These are phyloP conservation scores for Amphipyra berbera DNA, from an alignment of 2,888 invertebrate species.

Conservation along the genomic window DNA sequence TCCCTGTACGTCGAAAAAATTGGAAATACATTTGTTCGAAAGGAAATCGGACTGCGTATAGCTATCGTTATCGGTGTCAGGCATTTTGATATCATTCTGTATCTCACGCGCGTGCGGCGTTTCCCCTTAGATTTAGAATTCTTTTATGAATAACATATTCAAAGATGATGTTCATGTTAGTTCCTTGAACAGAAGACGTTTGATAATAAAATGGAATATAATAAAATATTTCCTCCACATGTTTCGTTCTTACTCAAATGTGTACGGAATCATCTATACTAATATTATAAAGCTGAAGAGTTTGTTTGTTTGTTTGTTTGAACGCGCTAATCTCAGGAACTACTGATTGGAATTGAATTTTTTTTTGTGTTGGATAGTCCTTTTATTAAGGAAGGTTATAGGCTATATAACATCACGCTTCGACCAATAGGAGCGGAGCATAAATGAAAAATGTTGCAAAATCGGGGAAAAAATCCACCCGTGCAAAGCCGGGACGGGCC, in stretches of 20 bases:
- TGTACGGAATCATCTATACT: background rate
- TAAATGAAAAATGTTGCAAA: too few species aligned
- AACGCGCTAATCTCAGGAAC: too few species aligned
- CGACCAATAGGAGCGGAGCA: too few species aligned
- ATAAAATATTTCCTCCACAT: slow-evolving; percentile 9
- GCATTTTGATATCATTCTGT: slow-evolving; percentile 56
- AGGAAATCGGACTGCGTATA: slow-evolving; percentile 63
- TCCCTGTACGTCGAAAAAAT: slow-evolving; percentile 76
- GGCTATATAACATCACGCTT: too few species aligned
- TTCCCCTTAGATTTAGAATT: slow-evolving; percentile 41
- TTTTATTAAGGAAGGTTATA: too few species aligned
- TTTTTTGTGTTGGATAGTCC: too few species aligned
- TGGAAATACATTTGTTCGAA: slow-evolving; percentile 81
- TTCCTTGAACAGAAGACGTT: slow-evolving; percentile 29
- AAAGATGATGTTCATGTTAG: slow-evolving; percentile 38
- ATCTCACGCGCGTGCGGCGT: slow-evolving; percentile 45
- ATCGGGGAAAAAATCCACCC: too few species aligned
- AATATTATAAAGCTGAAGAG: too few species aligned
- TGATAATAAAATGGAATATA: slow-evolving; percentile 25
- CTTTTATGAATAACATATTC: slow-evolving; percentile 53
- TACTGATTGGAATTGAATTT: too few species aligned
- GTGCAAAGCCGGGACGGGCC: too few species aligned
- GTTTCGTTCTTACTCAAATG: background rate
- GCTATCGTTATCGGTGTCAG: slow-evolving; percentile 47
- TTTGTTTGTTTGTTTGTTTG: too few species aligned